Percentiles rank a stretch among this genome's conserved stretches.
phyloP scores from a whole-genome alignment of 2,797 vertebrate genomes.

The Eospalax fontanierii region DNA sequence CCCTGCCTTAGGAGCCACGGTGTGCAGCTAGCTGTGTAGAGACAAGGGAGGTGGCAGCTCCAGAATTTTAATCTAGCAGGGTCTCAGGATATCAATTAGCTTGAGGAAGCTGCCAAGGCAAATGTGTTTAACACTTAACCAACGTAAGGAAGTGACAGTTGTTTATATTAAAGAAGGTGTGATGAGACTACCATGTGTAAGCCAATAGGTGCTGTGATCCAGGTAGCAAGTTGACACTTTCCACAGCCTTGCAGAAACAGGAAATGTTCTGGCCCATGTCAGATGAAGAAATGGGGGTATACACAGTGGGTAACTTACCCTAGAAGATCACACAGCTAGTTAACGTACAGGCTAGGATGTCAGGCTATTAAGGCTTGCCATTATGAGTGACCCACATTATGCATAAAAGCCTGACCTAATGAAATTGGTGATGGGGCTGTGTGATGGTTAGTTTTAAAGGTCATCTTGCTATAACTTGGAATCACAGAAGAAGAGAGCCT shows the following conservation, averaged over 20 bases:
- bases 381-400: not conserved
- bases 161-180: not conserved
- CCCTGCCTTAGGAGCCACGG: accelerated
- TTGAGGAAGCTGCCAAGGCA: not conserved
- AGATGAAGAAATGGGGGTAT: not conserved
- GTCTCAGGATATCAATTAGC: not conserved
- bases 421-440: not conserved
- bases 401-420: not conserved
- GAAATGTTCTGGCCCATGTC: not conserved
- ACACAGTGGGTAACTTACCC: accelerated
- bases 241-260: not conserved
- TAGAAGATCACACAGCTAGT: not conserved
- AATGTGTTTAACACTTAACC: not conserved
- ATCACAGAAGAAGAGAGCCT: too few species aligned
- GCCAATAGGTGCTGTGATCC: too few species aligned
- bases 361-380: not conserved
- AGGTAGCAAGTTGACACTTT: not conserved
- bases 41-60: not conserved
- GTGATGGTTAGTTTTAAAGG: too few species aligned
- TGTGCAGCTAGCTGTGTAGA: not conserved
- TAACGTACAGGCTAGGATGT: not conserved
- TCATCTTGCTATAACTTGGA: too few species aligned
- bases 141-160: not conserved
- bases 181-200: too few species aligned
- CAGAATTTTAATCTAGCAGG: not conserved